A percentile compares a stretch with the other conserved stretches of the same genome.
These are phyloP conservation scores for Caerostris extrusa DNA, from an alignment of 1,140 invertebrate species.

Conservation along the genomic window DNA sequence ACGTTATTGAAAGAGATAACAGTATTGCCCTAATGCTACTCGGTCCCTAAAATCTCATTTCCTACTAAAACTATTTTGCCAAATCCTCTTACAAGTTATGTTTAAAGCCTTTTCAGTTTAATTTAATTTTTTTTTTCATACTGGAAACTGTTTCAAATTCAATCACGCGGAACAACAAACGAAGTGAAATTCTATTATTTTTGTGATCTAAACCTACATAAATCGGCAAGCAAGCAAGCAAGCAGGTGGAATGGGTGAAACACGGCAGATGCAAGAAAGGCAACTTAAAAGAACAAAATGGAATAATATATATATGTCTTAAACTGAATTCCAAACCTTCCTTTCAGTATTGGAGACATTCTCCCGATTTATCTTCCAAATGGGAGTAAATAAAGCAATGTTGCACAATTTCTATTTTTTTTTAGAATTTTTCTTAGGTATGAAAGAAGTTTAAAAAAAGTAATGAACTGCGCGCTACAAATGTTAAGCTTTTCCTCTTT, in stretches of 20 bases:
- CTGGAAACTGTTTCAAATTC: conserved; percentile 30
- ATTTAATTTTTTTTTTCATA: conserved; percentile 18
- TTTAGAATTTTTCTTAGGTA: background rate
- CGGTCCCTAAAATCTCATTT: background rate
- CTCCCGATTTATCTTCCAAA: conserved; percentile 40
- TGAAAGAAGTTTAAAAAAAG: background rate
- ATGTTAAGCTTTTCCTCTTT: background rate
- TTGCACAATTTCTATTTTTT: conserved; percentile 13
- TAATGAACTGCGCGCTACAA: conserved; percentile 22
- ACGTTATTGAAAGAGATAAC: background rate
- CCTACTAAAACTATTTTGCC: conserved; percentile 4
- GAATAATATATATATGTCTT: background rate
- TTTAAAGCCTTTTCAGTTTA: background rate
- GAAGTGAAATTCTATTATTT: conserved; percentile 40
- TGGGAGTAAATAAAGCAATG: conserved; percentile 47
- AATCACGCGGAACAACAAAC: conserved; percentile 31
- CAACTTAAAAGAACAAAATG: conserved; percentile 14
- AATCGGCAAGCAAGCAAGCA: background rate
- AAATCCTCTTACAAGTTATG: conserved; percentile 31
- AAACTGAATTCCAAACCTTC: conserved; percentile 38
- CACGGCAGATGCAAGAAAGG: conserved; percentile 23
- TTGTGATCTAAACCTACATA: conserved; percentile 28
- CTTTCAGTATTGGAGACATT: background rate
- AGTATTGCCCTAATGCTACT: background rate
- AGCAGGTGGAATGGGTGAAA: background rate